phyloP scores from a whole-genome alignment of 2,888 invertebrate genomes.

The Apodemia arnacis region DNA sequence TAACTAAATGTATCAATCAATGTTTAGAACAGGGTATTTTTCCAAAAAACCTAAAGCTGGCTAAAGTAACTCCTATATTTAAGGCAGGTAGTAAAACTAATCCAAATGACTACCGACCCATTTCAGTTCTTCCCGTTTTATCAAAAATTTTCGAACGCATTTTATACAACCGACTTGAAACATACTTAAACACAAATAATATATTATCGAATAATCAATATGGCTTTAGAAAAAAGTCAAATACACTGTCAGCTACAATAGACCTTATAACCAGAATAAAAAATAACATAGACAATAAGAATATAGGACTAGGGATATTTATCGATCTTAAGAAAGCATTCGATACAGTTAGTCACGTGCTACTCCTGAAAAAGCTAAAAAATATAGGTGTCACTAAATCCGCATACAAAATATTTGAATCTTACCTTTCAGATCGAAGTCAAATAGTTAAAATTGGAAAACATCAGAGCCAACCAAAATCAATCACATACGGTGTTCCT shows the following conservation, averaged over 20 bases:
- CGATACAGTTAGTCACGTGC: slow-evolving; percentile 7
- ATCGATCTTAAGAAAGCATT: slow-evolving; percentile 8
- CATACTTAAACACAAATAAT: slow-evolving; percentile 21
- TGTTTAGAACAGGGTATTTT: background rate
- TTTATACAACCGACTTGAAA: too few relatives aligned
- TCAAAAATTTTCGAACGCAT: too few relatives aligned
- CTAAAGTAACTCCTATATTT: too few relatives aligned
- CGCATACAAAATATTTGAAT: slow-evolving; percentile 40
- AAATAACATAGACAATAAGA: slow-evolving; percentile 51
- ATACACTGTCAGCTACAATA: slow-evolving; percentile 36
- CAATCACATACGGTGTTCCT: background rate
- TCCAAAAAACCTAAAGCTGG: background rate
- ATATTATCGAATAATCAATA: slow-evolving; percentile 39
- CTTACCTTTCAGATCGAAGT: slow-evolving; percentile 16
- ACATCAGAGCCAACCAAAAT: background rate
- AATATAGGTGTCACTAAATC: slow-evolving; percentile 28
- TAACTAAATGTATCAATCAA: background rate
- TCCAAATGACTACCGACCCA: too few relatives aligned
- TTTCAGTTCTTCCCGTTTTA: too few relatives aligned
- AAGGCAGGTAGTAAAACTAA: too few relatives aligned
- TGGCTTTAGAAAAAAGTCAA: slow-evolving; percentile 39
- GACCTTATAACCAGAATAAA: slow-evolving; percentile 53
- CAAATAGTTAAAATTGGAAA: slow-evolving; percentile 26
- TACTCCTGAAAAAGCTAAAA: slow-evolving; percentile 39
- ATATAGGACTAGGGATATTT: slow-evolving; percentile 37